Percentiles rank a stretch among this genome's conserved stretches.
Evolutionary conservation across 2,797 vertebrate genomes (phyloP).

Genomic region (Phrynocephalus vlangalii): DNA sequence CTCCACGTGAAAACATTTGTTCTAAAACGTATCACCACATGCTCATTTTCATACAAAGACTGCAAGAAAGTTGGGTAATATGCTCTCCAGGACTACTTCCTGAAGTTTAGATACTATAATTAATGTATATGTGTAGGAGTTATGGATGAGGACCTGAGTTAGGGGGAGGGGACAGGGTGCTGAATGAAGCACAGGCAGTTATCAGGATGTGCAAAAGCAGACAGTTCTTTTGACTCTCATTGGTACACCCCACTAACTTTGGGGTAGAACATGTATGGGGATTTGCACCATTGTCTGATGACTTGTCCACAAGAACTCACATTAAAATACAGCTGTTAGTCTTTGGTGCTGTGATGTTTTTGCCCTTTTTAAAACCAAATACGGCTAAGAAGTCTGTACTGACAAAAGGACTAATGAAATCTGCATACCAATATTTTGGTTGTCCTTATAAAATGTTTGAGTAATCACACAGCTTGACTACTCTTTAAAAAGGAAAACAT

Average conservation of each 20-base stretch:
- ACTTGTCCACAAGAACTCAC: no score
- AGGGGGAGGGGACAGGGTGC: not conserved
- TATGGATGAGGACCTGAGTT: not conserved
- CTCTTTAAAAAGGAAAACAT: not conserved
- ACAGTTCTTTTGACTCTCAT: not conserved
- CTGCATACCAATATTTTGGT: not conserved
- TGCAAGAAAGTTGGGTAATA: not conserved
- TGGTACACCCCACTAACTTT: not conserved
- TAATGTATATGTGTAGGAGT: no score
- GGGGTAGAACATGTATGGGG: not conserved
- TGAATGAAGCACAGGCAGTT: not conserved
- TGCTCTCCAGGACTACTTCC: not conserved
- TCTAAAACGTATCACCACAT: constrained; percentile 34
- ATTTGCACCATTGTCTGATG: not conserved
- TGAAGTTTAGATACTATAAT: not conserved
- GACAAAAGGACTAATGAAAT: not conserved
- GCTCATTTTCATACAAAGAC: not conserved
- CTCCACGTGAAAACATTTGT: constrained; percentile 35
- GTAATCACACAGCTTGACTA: not conserved
- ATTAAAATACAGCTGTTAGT: no score
- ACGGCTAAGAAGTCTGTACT: not conserved
- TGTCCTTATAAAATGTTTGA: not conserved
- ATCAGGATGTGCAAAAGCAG: not conserved
- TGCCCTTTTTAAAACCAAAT: no score
- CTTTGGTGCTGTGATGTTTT: no score